Evolutionary conservation across 1,140 invertebrate species (phyloP), one percentile per base, ranked within the genome.

Genomic region (Oryzaephilus surinamensis): DNA sequence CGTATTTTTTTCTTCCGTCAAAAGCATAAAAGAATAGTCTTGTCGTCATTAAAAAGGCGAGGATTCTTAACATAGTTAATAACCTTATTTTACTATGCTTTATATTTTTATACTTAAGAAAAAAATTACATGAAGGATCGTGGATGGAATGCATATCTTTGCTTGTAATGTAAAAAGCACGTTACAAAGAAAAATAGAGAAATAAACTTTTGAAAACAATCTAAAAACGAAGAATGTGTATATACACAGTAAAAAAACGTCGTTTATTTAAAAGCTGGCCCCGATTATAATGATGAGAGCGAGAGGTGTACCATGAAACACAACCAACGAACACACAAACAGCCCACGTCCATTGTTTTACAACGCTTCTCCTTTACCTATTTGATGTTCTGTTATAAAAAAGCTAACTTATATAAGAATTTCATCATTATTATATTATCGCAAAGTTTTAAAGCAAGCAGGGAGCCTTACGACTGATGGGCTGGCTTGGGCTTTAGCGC

Each of bases 321-420:
- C n/a, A n/a, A n/a, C n/a, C n/a, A n/a, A n/a, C n/a, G n/a, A n/a
- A n/a, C n/a, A n/a, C n/a, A n/a, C n/a, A n/a, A n/a, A n/a, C n/a
- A n/a, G n/a, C n/a, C n/a, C 29, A 15, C 50, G 37, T 24, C 36
- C 43, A 43, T 51, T 48, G 43, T 49, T 48, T 43, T 41, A 42
- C 24, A 21, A 28, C 42, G 46, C 36, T 38, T 39, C 31, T 40
- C 26, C 29, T 32, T 26, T 43, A 43, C 45, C 38, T 46, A 48
- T 45, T 48, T 43, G 41, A 46, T 49, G 41, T 50, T 46, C 44
- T 43, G 40, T 52, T 45, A 35, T 21, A 51, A 46, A n/a, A 42
- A 51, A 50, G 52, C 39, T 46, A 46, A 52, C 51, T 53, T 51
- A 36, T 40, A 41, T 55, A 52, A 48, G 50, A 52, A 55, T 53